Conservation (phyloP, 2,113 vertebrate species). For the Lagopus leucura region DNA sequence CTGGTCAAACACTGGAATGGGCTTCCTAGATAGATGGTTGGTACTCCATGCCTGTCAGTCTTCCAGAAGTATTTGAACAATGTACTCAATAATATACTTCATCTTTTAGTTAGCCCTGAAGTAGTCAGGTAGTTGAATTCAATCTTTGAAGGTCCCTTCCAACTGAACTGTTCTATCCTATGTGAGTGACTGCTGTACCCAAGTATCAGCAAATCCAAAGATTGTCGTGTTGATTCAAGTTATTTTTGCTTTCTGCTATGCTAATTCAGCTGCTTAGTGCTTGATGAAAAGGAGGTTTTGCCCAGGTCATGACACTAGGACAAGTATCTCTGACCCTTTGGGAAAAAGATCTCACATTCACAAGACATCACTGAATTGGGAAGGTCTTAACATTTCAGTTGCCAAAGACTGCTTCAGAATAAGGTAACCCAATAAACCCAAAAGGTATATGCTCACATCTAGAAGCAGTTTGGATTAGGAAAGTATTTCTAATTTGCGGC, state of each 20-base stretch:
- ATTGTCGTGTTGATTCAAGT: neutral
- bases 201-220: neutral
- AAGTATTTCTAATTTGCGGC: neutral
- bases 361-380: too few relatives aligned
- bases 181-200: neutral
- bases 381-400: neutral
- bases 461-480: neutral
- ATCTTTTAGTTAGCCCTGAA: neutral
- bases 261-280: neutral
- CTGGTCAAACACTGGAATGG: neutral
- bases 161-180: neutral
- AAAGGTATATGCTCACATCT: neutral
- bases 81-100: neutral
- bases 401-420: neutral
- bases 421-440: neutral
- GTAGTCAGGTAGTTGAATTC: neutral
- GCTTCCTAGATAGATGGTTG: neutral
- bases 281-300: neutral
- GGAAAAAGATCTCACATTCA: neutral
- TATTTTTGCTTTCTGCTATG: neutral
- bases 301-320: neutral
- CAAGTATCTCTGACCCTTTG: neutral
- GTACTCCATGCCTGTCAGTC: neutral
- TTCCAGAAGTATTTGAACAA: neutral
- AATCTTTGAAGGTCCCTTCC: neutral